Percentiles rank a stretch among this genome's conserved stretches.
phyloP scores from a whole-genome alignment of 1,140 invertebrate genomes.

The Antheraea pernyi region DNA sequence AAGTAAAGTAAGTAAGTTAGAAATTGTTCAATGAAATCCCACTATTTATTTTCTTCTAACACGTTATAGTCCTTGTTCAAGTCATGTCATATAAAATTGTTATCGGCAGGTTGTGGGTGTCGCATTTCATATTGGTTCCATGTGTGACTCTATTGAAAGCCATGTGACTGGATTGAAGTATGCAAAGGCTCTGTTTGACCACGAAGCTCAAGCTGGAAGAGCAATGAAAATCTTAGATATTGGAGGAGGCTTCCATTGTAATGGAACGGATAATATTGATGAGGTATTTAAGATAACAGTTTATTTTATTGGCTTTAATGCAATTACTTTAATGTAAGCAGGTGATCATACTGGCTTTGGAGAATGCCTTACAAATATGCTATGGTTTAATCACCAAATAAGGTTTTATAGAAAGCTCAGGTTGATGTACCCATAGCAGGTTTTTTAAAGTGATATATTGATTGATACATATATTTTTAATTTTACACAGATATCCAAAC shows the following conservation, averaged over 20 bases:
- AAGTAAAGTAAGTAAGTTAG: too few relatives aligned
- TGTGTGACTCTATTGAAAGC: background rate
- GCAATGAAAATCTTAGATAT: background rate
- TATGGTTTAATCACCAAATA: too few relatives aligned
- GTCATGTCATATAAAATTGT: background rate
- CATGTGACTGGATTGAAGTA: background rate
- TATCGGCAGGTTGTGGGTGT: background rate
- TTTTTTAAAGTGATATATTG: background rate
- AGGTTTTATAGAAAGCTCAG: too few relatives aligned
- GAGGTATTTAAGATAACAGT: background rate
- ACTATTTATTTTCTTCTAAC: too few relatives aligned
- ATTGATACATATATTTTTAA: background rate
- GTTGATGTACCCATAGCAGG: too few relatives aligned
- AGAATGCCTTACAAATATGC: too few relatives aligned
- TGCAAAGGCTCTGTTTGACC: background rate
- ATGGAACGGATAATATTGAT: background rate
- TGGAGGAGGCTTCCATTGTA: background rate
- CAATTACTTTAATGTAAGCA: too few relatives aligned
- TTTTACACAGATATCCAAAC: background rate
- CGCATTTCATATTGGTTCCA: background rate
- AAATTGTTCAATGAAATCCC: background rate
- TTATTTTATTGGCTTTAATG: too few relatives aligned
- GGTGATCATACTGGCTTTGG: too few relatives aligned
- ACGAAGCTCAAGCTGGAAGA: background rate
- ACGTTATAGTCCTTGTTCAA: too few relatives aligned